Evolutionary conservation across 2,113 vertebrate genomes (phyloP), one percentile per base, ranked within the genome.

Genomic region (Burhinus bistriatus): DNA sequence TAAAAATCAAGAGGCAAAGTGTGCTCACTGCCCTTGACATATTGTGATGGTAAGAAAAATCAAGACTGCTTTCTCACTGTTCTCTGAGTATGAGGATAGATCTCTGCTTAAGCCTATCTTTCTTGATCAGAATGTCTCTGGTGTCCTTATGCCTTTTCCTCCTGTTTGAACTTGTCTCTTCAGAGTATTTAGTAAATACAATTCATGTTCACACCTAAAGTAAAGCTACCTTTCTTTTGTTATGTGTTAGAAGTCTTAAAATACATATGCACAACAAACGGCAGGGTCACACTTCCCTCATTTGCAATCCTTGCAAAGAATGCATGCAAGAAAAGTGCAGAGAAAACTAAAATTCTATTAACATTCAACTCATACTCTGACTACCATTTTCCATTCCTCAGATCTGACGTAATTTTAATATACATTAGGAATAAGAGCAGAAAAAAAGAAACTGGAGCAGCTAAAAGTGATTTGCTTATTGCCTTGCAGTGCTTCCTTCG

Each of bases 181-280:
- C 61, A 95, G 93, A 97, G 82, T 96, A 81, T 87, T 98, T 96
- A 93, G 95, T 97, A 98, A 98, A 96, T 95, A 93, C 11, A 91
- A 93, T 92, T 95, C 70, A 93, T 79, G 88, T 82, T 96, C 94
- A 89, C 73, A 90, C 71, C 85, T 95, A 84, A 94, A 96, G 90
- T 75, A 96, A 95, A 96, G 65, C 66, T 93, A 92, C 91, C 92
- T 97, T 40, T 90, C 83, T 91, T 96, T 96, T 72, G 36, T 42
- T 87, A 40, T 9, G 9, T 75, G 80, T 92, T 96, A 96, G 76
- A 96, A 93, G 85, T 83, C 89, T 95, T 95, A 91, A 96, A 95
- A 96, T 70, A 96, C 71, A 89, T 22, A 93, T 6, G 11, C 78
- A 95, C 82, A 83, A 91, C 64, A 97, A 96, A 94, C n/a, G 5